Base-by-base conservation (phyloP, 2,113 vertebrate species). In the Axis porcinus region DNA sequence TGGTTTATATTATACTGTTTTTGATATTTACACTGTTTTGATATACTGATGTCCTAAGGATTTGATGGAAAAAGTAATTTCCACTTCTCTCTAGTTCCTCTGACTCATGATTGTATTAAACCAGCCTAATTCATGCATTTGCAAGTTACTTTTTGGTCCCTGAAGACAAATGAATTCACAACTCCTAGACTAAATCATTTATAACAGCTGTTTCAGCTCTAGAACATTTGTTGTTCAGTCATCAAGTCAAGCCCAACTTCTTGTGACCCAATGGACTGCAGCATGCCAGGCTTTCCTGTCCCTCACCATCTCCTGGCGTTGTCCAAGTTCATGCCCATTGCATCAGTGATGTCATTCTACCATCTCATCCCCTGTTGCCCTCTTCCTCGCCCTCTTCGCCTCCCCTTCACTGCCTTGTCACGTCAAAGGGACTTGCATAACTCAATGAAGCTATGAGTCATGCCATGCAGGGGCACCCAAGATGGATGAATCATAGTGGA, bases 101-200 rank as follows among this genome's bases (percentile, higher is more conserved):
- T 33, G 70, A 93, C 1, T 89, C 28, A 30, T 57, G 86, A 7
- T 27, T 33, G 7, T 33, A 91, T 19, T 33, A 50, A 96, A 57
- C 23, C n/a, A 89, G 45, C 33, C 25, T 74, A 52, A 47, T 15
- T 62, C 60, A 92, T 1, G 16, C 17, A 94, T 90, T 81, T 83
- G 19, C 47, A 40, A 58, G 60, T 92, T 33, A 70, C 14, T 93
- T 95, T 95, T 96, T 67, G 40, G 27, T 5, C 36, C 47, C 14
- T 92, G 23, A 70, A 97, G 64, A 57, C 36, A 95, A 93, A 2
- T 70, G 23, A 94, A 92, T 95, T 94, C 86, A 30, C 30, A 95
- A 54, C 11, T 47, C 16, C 36, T n/a, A 78, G 60, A 90, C 86
- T 64, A 94, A 89, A 67, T 96, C 50, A 92, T 67, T 97, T 94